These are phyloP conservation scores for Apamea crenata DNA, from an alignment of 2,888 invertebrate genomes.

Conservation along the genomic window DNA sequence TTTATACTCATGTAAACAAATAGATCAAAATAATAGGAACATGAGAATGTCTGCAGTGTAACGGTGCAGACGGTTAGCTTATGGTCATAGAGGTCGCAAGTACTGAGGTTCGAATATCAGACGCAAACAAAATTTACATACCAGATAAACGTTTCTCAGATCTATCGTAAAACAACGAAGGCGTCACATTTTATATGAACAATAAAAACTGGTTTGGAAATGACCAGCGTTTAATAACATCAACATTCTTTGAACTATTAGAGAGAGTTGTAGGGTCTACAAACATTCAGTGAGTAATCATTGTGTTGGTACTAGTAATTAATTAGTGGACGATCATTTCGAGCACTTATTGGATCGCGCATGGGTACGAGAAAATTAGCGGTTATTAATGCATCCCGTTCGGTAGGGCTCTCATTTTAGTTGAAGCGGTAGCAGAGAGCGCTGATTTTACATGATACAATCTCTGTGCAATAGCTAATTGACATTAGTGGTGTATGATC, in stretches of 20 bases:
- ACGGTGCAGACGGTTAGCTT: conserved; percentile 71
- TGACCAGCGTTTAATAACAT: conserved; percentile 76
- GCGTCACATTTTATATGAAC: conserved; percentile 64
- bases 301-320: conserved; percentile 72
- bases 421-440: conserved; percentile 23
- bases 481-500: conserved; percentile 4
- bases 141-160: conserved; percentile 54
- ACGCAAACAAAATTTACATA: conserved; percentile 61
- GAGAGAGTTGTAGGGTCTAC: conserved; percentile 71
- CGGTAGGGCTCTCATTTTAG: conserved; percentile 50
- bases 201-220: conserved; percentile 70
- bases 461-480: conserved; percentile 31
- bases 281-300: conserved; percentile 74
- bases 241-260: conserved; percentile 77
- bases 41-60: conserved; percentile 63
- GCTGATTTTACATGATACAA: conserved; percentile 42
- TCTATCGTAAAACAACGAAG: conserved; percentile 59
- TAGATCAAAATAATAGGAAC: conserved; percentile 70
- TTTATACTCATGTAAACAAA: conserved; percentile 63
- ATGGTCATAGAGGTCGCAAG: conserved; percentile 73
- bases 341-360: conserved; percentile 67
- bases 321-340: conserved; percentile 70
- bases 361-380: conserved; percentile 66
- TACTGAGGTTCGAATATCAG: conserved; percentile 64
- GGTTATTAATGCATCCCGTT: conserved; percentile 63